Evolutionary conservation across 2,797 vertebrate species (phyloP).

Genomic region (Rhinella marina): DNA sequence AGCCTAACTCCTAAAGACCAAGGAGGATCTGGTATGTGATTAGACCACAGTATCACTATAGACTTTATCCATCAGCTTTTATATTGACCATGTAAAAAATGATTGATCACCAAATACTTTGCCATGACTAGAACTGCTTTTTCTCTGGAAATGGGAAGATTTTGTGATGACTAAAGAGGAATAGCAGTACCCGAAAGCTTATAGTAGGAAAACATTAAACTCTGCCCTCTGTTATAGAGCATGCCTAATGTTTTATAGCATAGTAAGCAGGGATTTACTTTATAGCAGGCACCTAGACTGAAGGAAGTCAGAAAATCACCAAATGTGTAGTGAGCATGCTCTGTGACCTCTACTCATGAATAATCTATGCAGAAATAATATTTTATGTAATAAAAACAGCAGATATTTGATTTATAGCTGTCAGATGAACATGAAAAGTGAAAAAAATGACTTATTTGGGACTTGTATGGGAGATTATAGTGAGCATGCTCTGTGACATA

Average conservation of each 20-base stretch:
- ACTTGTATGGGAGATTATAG: too few relatives aligned
- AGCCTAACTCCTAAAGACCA: background rate
- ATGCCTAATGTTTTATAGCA: background rate
- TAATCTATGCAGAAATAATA: too few relatives aligned
- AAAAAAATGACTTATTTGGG: too few relatives aligned
- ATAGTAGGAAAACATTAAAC: background rate
- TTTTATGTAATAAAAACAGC: too few relatives aligned
- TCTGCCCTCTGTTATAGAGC: background rate
- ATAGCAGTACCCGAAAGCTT: background rate
- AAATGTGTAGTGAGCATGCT: background rate
- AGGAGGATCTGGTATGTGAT: background rate
- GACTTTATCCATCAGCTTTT: slow-evolving; percentile 9
- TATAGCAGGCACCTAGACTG: background rate
- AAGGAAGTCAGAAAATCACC: background rate
- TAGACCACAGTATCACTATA: background rate
- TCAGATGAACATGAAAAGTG: too few relatives aligned
- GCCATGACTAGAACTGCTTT: background rate
- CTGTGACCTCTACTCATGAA: background rate
- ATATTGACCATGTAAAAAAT: slow-evolving; percentile 14
- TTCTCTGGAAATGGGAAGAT: background rate
- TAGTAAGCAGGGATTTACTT: too few relatives aligned
- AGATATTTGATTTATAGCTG: too few relatives aligned
- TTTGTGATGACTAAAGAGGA: background rate
- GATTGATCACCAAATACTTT: background rate
- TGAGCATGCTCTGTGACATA: too few relatives aligned